These are phyloP conservation scores for Pangasius krempfi DNA, from an alignment of 2,797 vertebrate genomes.

Conservation along the genomic window DNA sequence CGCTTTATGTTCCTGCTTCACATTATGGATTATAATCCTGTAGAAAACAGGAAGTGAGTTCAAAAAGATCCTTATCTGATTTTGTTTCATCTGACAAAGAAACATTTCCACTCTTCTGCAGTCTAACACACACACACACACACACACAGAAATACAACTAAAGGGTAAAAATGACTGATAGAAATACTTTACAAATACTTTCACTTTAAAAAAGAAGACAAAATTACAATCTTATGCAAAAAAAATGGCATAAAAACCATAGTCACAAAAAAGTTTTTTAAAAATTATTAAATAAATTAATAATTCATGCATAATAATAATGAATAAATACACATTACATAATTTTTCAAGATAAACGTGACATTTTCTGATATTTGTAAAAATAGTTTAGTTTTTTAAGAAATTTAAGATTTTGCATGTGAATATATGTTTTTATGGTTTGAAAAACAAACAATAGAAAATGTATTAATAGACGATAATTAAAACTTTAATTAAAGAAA, in stretches of 20 bases:
- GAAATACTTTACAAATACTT: neutral
- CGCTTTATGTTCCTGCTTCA: conserved; percentile 40
- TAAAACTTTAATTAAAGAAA: neutral
- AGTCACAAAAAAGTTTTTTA: neutral
- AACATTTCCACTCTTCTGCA: conserved; percentile 40
- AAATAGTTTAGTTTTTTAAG: too few relatives aligned
- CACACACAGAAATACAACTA: neutral
- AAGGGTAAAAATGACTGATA: neutral
- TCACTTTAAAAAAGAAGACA: neutral
- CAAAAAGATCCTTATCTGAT: conserved; percentile 51
- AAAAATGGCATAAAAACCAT: neutral
- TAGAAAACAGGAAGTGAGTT: conserved; percentile 51
- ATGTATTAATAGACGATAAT: neutral
- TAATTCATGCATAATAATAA: too few relatives aligned
- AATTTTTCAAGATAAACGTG: too few relatives aligned
- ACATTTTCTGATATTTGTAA: too few relatives aligned
- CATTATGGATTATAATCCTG: conserved; percentile 53
- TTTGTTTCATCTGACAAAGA: conserved; percentile 40
- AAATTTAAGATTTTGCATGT: too few relatives aligned
- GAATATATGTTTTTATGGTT: neutral
- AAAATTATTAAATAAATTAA: too few relatives aligned
- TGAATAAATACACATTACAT: neutral
- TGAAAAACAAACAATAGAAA: neutral
- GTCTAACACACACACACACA: neutral
- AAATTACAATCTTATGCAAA: neutral